Evolutionary conservation across 2,113 vertebrate species (phyloP), one percentile per base, ranked within the genome.

Genomic region (Clarias gariepinus): DNA sequence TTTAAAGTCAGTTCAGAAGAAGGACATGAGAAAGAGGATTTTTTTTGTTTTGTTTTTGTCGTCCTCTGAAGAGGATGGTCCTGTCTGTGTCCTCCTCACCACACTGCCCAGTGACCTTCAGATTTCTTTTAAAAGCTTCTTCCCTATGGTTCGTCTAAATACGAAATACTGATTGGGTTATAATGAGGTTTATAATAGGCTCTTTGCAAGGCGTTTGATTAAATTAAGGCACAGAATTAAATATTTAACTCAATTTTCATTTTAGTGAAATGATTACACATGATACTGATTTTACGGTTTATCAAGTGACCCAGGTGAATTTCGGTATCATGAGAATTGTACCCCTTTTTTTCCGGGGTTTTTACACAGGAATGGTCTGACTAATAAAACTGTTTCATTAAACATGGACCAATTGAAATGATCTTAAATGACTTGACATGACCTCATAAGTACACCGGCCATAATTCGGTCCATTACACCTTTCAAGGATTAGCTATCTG

Each of bases 1-100:
- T 91, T 91, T 90, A 85, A 83, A 89, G 90, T 58, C 25, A 76
- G 86, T 84, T 7, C 55, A 85, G 47, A 23, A 68, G 53, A 30
- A 23, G 55, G 41, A 0, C 74, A 53, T 53, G 21, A 33, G 41
- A 47, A 7, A 47, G 47, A 8, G 47, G 8, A 2, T 47, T 47
- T 47, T 47, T 47, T 47, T 47, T 47, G 7, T 47, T 8, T 47
- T 47, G 47, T 47, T 47, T 47, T 47, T 47, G 47, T 47, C 47
- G 1, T 47, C 47, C 47, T 66, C 36, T 66, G 74, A 85, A 77
- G 73, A 33, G 84, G 74, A 25, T 52, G 73, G 19, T 64, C 73
- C 41, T 53, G 33, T 68, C 63, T 68, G 21, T 6, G 21, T 28
- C 61, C 47, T 53, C 73, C 5, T 21, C n/a, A 28, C 71, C 64